phyloP scores from a whole-genome alignment of 2,113 vertebrate genomes.

The Syrrhaptes paradoxus region DNA sequence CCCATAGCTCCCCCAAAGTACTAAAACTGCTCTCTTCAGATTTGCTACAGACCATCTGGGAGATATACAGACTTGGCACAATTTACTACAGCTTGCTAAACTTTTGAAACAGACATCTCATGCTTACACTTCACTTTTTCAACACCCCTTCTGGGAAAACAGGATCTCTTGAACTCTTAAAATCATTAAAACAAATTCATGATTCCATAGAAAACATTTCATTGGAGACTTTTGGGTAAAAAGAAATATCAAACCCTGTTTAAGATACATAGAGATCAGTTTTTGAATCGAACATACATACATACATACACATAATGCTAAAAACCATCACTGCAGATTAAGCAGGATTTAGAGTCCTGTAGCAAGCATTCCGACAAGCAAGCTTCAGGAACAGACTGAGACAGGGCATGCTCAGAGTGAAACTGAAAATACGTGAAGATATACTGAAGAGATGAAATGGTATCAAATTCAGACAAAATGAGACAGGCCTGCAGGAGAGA shows the following conservation, averaged over 20 bases:
- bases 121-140: not conserved
- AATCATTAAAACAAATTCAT: not conserved
- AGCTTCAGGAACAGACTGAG: not conserved
- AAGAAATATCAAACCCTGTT: not conserved
- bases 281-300: not conserved
- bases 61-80: not conserved
- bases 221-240: not conserved
- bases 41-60: not conserved
- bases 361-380: not conserved
- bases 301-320: not conserved
- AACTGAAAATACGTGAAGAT: not conserved
- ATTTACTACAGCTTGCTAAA: not conserved
- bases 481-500: not conserved
- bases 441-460: not conserved
- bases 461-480: not conserved
- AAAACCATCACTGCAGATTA: not conserved
- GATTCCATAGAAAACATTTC: not conserved
- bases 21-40: not conserved
- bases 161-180: not conserved
- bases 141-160: slow-evolving; percentile 27
- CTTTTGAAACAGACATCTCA: not conserved
- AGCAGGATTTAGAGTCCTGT: not conserved
- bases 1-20: not conserved
- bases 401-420: not conserved
- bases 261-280: not conserved